phyloP scores from a whole-genome alignment of 2,113 vertebrate species.

The Gallinago jamesoni region DNA sequence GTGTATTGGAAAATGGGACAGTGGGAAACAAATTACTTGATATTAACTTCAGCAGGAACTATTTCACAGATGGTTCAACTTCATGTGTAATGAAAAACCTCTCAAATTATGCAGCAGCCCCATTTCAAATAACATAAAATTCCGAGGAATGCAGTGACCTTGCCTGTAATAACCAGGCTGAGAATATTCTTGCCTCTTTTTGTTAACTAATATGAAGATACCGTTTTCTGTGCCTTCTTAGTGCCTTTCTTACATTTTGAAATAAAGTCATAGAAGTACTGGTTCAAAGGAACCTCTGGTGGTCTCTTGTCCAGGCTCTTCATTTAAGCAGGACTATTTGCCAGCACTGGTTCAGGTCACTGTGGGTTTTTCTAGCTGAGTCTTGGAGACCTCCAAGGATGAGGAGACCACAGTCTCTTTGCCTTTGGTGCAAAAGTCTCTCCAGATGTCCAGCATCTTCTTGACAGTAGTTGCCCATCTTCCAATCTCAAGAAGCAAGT shows the following conservation, averaged over 20 bases:
- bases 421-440: not conserved
- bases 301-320: not conserved
- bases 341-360: not conserved
- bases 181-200: not conserved
- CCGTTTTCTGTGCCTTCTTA: not conserved
- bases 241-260: not conserved
- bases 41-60: not conserved
- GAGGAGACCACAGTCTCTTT: not conserved
- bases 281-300: not conserved
- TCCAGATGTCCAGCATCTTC: not conserved
- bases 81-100: not conserved
- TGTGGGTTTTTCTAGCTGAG: not conserved
- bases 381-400: not conserved
- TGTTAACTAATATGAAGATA: not conserved
- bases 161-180: not conserved
- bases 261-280: not conserved
- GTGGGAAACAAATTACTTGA: not conserved
- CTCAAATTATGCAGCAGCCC: not conserved
- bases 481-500: not conserved
- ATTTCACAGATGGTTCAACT: not conserved
- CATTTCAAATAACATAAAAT: not conserved
- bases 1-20: slow-evolving; percentile 8
- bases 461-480: not conserved
- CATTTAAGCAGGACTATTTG: not conserved
- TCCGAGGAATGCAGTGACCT: not conserved